A percentile compares a stretch with the other conserved stretches of the same genome.
These are phyloP conservation scores for Acanthopleura granulata DNA, from an alignment of 2,888 invertebrate species.

Conservation along the genomic window DNA sequence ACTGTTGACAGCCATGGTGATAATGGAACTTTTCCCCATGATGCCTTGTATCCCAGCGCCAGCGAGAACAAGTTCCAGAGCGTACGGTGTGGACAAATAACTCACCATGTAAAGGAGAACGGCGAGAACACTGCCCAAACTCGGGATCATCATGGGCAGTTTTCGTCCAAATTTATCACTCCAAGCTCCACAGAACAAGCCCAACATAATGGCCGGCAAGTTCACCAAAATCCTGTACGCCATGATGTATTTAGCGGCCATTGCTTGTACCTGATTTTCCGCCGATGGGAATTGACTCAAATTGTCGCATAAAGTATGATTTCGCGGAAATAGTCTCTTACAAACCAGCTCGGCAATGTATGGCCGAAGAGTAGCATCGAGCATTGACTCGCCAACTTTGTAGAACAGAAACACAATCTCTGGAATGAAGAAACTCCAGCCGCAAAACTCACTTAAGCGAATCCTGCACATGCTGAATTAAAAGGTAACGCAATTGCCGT, in stretches of 20 bases:
- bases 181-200: conserved; percentile 68
- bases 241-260: conserved; percentile 61
- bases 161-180: conserved; percentile 67
- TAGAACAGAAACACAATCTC: conserved; percentile 67
- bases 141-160: conserved; percentile 62
- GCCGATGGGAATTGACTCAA: conserved; percentile 37
- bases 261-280: conserved; percentile 55
- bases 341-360: conserved; percentile 64
- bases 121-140: conserved; percentile 62
- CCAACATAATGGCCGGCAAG: conserved; percentile 65
- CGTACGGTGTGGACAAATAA: conserved; percentile 35
- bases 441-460: background rate
- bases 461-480: background rate
- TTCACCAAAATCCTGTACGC: conserved; percentile 65
- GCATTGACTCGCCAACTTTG: conserved; percentile 67
- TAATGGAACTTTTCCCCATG: conserved; percentile 67
- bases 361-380: conserved; percentile 65
- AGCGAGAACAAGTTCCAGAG: conserved; percentile 52
- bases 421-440: conserved; percentile 20
- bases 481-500: too few species aligned
- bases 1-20: conserved; percentile 69
- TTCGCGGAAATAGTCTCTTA: conserved; percentile 37
- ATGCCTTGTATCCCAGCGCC: conserved; percentile 63
- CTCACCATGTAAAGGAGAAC: conserved; percentile 61
- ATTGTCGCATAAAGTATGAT: conserved; percentile 40